Evolutionary conservation across 1,140 invertebrate genomes (phyloP), one percentile per base, ranked within the genome.

Genomic region (Gyrodactylus bullatarudis): DNA sequence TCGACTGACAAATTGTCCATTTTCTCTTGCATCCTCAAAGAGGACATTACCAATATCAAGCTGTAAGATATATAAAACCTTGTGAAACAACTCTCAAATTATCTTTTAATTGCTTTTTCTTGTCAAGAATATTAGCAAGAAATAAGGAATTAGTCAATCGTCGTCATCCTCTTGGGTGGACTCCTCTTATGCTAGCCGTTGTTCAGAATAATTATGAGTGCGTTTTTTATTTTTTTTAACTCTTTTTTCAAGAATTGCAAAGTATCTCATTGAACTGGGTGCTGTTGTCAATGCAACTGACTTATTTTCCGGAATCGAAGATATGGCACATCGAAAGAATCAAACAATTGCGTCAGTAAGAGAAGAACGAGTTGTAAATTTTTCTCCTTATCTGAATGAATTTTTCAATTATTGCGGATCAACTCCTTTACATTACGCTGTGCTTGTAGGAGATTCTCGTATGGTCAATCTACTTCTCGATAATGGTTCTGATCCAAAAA

Each of bases 391-490:
- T 20, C 25, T 73, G 1, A 73, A 73, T 73, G 23, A 22, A 68
- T n/a, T 20, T 2, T 23, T 20, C 26, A 86, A 85, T 16, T 92
- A 89, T 78, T 82, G 85, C 75, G 89, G 88, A 22, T 91, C 88
- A 79, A 91, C 89, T 72, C 85, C 89, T 68, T 82, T 94, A 68
- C 89, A 92, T 80, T 94, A 93, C 83, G 89, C 89, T 21, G 87
- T 86, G 68, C 80, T 93, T 26, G 82, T 84, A 20, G 86, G 90
- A 81, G 85, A 86, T 76, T 77, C 83, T 23, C 82, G 82, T 21
- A 84, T 85, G 72, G 78, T 83, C 20, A 76, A 78, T 75, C 20
- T 78, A 0, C 77, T 84, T 23, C 76, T 84, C 8, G 77, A 82
- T 26, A 71, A 71, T n/a, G 83, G 82, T 68, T 83, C 83, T 68